Evolutionary conservation across 2,797 vertebrate species (phyloP), one percentile per base, ranked within the genome.

Genomic region (Microcaecilia unicolor): DNA sequence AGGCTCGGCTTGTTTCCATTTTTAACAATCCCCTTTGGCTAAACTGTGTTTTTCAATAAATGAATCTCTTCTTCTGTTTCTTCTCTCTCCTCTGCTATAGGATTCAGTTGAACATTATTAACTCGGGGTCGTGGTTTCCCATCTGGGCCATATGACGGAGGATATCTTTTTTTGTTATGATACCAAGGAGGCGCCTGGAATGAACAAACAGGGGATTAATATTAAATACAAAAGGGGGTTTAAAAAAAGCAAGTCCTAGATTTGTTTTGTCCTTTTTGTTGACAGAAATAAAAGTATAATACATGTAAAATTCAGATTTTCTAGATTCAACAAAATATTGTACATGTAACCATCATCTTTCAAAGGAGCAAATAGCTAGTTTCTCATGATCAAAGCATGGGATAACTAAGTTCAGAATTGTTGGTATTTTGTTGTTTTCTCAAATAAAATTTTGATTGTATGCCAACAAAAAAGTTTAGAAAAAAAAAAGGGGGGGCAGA

Each of bases 141-240:
- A 92, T 97, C 85, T 99, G 96, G 76, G 95, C 96, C 94, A 97
- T 98, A 82, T 99, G 95, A 79, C 96, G 96, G 21, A 99, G 96
- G 83, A 99, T 98, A 76, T 99, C 96, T 92, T 99, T 99, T 93
- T 99, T 99, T 90, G 96, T 99, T 80, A 99, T 88, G 76, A 99
- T 93, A 79, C 95, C 95, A 89, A 98, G 93, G 76, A 99, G 95
- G 61, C 93, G 94, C 76, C 95, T 99, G 81, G 34, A 83, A 72
- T 62, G 63, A 48, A 76, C 17, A 78, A 72, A 66, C 3, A 51
- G 41, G 58, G 75, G 41, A 62, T 0, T 4, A 4, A 8, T 19
- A 46, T 74, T 76, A 74, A 66, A 66, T n/a, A n/a, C 47, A 52
- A 30, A 37, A 54, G 34, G 15, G 37, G 26, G 34, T 58, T 44